Evolutionary conservation across 2,888 invertebrate species (phyloP).

Genomic region (Ophioninae sp.): DNA sequence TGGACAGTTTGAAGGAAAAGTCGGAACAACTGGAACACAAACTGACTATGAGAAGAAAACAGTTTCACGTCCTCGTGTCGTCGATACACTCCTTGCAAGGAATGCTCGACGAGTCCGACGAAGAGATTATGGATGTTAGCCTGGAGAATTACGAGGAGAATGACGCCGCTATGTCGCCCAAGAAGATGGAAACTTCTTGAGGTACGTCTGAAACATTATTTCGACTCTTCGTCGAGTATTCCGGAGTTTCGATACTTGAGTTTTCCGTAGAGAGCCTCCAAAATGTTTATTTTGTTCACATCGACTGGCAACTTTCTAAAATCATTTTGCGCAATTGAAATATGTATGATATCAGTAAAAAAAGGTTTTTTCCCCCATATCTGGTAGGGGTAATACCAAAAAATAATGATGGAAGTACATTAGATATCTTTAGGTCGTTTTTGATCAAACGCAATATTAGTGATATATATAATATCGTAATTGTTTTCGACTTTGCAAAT

Average conservation of each 20-base stretch:
- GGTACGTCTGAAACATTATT: background rate
- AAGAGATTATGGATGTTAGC: slow-evolving; percentile 83
- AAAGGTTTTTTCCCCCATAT: no score
- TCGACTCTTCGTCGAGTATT: background rate
- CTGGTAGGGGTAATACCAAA: no score
- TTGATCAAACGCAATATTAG: background rate
- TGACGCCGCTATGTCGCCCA: slow-evolving; percentile 69
- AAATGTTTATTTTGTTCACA: no score
- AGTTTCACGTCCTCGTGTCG: slow-evolving; percentile 93
- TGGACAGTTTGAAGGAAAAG: slow-evolving; percentile 86
- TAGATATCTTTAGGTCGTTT: background rate
- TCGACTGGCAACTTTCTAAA: no score
- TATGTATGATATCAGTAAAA: no score
- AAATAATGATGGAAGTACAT: no score
- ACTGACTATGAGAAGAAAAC: slow-evolving; percentile 92
- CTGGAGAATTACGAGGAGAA: slow-evolving; percentile 80
- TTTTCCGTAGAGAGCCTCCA: no score
- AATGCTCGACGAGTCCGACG: slow-evolving; percentile 88
- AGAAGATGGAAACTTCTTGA: slow-evolving; percentile 48
- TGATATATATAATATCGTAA: background rate
- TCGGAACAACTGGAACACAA: slow-evolving; percentile 89
- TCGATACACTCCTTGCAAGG: slow-evolving; percentile 93
- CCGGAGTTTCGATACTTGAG: no score
- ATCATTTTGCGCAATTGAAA: no score
- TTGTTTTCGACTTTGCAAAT: background rate